Conservation (phyloP, 2,113 vertebrate species). For the Neopipo cinnamomea region DNA sequence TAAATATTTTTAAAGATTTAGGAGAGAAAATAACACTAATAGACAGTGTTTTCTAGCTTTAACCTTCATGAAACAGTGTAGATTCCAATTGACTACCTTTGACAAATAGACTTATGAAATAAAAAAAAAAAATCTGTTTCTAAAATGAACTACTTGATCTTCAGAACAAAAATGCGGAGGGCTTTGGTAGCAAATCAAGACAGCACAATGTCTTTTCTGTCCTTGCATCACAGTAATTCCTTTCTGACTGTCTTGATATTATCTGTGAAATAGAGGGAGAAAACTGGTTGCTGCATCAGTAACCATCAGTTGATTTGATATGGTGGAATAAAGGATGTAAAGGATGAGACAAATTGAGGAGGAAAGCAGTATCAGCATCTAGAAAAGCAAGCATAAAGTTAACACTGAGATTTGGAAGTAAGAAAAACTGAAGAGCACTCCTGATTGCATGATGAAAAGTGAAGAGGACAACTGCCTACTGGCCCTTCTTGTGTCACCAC, state of each 20-base stretch:
- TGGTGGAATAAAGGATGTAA: neutral
- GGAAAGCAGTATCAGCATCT: neutral
- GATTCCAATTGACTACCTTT: neutral
- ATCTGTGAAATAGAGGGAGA: conserved; percentile 12
- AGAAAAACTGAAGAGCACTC: neutral
- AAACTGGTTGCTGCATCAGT: neutral
- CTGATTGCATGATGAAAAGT: neutral
- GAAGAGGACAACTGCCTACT: neutral
- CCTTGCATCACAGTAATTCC: neutral
- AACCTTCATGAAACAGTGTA: neutral
- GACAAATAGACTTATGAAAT: neutral
- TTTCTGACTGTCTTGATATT: neutral
- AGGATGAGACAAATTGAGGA: neutral
- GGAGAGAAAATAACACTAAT: neutral
- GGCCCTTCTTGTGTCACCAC: neutral
- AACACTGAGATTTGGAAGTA: neutral
- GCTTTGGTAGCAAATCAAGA: neutral
- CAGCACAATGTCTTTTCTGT: neutral
- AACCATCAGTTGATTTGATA: neutral
- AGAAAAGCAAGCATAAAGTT: neutral
- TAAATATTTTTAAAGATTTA: neutral
- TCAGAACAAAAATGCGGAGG: neutral
- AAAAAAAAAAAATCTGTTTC: neutral
- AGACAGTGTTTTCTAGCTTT: neutral
- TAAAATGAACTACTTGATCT: neutral